Evolutionary conservation across 2,797 vertebrate genomes (phyloP).

Genomic region (Neomorphus geoffroyi): DNA sequence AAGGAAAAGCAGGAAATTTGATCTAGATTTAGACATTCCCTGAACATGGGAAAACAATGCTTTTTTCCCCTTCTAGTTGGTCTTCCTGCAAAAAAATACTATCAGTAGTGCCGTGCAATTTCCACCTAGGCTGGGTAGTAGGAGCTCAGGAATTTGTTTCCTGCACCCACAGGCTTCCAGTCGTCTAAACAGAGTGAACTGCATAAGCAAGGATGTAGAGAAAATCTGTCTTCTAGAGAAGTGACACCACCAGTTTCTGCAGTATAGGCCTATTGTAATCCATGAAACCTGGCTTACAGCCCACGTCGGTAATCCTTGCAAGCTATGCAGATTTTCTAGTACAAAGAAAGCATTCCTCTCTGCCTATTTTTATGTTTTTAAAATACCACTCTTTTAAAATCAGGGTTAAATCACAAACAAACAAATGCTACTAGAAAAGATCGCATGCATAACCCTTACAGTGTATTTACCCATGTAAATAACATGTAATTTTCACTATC

Average conservation of each 20-base stretch:
- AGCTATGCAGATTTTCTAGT: neutral
- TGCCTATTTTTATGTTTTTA: neutral
- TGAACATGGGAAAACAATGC: neutral
- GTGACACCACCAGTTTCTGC: neutral
- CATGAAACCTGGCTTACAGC: neutral
- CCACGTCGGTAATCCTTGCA: neutral
- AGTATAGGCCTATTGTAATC: neutral
- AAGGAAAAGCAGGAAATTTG: neutral
- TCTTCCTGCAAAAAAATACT: neutral
- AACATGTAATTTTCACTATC: conserved; percentile 59
- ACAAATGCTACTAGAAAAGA: conserved; percentile 24
- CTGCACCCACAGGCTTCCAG: neutral
- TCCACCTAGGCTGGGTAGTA: neutral
- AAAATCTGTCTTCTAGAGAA: neutral
- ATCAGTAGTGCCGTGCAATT: rapidly evolving
- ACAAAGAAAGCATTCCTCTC: neutral
- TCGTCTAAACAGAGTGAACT: neutral
- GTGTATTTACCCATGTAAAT: conserved; percentile 63
- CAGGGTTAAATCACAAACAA: conserved; percentile 31
- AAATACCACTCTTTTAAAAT: neutral
- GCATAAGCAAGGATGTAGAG: neutral
- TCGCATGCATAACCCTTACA: neutral
- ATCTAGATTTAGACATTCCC: neutral
- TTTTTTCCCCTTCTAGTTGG: neutral
- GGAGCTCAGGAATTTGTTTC: neutral